Evolutionary conservation across 1,140 invertebrate genomes (phyloP).

Genomic region (Drosophila leontia): DNA sequence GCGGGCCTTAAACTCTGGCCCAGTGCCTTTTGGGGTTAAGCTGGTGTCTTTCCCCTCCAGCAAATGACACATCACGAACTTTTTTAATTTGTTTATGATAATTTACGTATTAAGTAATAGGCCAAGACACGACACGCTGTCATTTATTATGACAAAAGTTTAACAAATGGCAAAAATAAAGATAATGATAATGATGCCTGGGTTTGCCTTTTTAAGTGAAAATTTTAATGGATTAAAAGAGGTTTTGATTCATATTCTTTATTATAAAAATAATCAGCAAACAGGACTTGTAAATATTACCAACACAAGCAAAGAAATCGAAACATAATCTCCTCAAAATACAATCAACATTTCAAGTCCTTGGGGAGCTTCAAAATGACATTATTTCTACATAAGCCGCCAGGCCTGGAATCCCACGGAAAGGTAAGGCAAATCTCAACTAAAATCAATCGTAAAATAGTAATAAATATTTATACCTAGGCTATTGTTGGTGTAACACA

Average conservation of each 20-base stretch:
- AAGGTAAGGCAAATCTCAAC: conserved; percentile 39
- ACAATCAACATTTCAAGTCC: conserved; percentile 1
- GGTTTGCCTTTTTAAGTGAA: background rate
- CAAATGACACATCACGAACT: conserved; percentile 81
- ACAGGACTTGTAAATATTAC: too few species aligned
- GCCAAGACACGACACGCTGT: conserved; percentile 53
- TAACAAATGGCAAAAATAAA: conserved; percentile 15
- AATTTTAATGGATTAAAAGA: conserved; percentile 7
- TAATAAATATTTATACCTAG: conserved; percentile 78
- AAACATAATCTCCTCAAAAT: conserved; percentile 11
- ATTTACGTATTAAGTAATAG: conserved; percentile 70
- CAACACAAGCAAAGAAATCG: background rate
- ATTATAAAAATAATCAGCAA: background rate
- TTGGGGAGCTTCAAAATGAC: conserved; percentile 26
- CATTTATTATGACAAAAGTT: conserved; percentile 57
- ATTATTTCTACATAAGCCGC: conserved; percentile 54
- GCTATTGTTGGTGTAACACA: conserved; percentile 65
- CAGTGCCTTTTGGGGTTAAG: conserved; percentile 36
- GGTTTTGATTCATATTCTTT: background rate
- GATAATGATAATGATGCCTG: conserved; percentile 10
- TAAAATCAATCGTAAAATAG: conserved; percentile 78
- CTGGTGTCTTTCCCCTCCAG: conserved; percentile 16
- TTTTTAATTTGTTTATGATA: conserved; percentile 84
- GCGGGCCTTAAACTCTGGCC: conserved; percentile 59
- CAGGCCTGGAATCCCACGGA: background rate